Evolutionary conservation across 2,113 vertebrate genomes (phyloP).

Genomic region (Clarias gariepinus): DNA sequence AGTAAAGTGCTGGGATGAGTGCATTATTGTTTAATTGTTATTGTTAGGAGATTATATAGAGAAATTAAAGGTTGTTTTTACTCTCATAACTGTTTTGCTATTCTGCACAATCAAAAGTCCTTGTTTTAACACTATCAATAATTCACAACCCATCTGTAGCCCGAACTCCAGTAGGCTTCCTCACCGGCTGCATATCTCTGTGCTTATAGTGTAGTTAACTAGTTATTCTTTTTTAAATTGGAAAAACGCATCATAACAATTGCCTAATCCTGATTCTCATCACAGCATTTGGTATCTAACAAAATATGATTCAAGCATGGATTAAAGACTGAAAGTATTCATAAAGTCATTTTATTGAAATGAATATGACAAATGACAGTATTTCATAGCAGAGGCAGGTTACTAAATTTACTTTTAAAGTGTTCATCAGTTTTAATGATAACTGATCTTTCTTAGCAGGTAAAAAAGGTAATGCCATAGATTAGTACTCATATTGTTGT

Average conservation of each 20-base stretch:
- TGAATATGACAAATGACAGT: neutral
- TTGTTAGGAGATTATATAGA: no score
- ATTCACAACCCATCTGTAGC: neutral
- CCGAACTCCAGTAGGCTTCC: neutral
- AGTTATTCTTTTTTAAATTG: neutral
- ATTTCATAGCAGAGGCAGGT: neutral
- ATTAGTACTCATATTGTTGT: no score
- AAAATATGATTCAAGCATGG: neutral
- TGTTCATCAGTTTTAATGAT: neutral
- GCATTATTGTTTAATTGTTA: no score
- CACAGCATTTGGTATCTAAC: neutral
- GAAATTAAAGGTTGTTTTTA: no score
- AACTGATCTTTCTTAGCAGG: constrained; percentile 44
- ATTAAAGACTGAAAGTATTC: neutral
- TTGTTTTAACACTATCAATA: neutral
- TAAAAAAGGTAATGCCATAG: no score
- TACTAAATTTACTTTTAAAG: neutral
- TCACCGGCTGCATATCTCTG: neutral
- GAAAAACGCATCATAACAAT: neutral
- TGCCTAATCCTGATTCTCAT: neutral
- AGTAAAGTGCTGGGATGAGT: no score
- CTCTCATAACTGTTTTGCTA: no score
- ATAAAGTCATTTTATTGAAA: neutral
- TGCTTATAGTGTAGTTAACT: neutral
- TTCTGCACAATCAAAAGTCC: no score